Conservation (phyloP, 2,797 vertebrate species). For the Vespertilio murinus region DNA sequence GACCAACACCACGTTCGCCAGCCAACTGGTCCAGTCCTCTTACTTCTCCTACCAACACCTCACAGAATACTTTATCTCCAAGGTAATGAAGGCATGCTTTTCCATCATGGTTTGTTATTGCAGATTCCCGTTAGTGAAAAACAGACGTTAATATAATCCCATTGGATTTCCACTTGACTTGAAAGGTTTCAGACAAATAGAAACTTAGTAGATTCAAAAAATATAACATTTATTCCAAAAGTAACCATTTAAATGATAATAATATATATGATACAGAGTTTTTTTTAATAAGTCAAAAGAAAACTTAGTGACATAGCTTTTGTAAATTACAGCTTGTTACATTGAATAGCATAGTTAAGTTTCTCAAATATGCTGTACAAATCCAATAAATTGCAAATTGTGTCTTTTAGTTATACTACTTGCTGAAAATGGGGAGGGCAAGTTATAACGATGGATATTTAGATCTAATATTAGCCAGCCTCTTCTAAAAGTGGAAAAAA, state of each 20-base stretch:
- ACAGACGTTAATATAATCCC: neutral
- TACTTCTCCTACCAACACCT: constrained; percentile 96
- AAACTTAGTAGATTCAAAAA: constrained; percentile 35
- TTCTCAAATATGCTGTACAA: neutral
- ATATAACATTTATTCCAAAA: neutral
- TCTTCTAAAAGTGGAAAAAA: neutral
- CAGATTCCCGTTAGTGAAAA: neutral
- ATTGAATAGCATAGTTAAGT: neutral
- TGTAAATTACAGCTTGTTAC: neutral
- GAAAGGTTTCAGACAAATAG: constrained; percentile 24
- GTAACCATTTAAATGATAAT: constrained; percentile 7
- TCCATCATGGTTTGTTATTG: constrained; percentile 28
- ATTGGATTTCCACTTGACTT: constrained; percentile 31
- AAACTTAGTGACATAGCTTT: neutral
- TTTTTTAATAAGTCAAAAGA: constrained; percentile 4
- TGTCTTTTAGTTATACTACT: neutral
- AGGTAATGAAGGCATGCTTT: constrained; percentile 85
- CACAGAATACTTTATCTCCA: constrained; percentile 95
- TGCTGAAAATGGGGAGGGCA: neutral
- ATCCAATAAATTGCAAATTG: neutral
- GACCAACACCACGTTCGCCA: constrained; percentile 93
- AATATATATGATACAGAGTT: neutral
- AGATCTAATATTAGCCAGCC: neutral
- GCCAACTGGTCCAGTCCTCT: constrained; percentile 97
- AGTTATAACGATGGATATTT: neutral